These are phyloP conservation scores for Heloderma charlesbogerti DNA, from an alignment of 2,113 vertebrate genomes.

Conservation along the genomic window DNA sequence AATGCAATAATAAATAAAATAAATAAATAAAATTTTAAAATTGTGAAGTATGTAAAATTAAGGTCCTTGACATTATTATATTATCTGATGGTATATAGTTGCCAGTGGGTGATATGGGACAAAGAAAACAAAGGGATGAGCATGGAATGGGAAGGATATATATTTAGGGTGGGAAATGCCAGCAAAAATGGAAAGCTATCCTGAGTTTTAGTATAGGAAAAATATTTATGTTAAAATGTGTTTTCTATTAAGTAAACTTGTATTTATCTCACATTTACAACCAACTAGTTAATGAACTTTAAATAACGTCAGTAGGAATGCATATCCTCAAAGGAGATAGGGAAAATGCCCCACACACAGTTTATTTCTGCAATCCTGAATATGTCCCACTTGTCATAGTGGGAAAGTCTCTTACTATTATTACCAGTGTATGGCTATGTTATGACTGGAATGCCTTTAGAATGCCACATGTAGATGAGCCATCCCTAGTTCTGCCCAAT, in stretches of 20 bases:
- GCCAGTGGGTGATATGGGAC: not conserved
- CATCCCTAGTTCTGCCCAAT: not conserved
- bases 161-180: not conserved
- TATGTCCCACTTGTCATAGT: not conserved
- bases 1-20: too few species aligned
- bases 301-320: not conserved
- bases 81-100: not conserved
- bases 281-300: not conserved
- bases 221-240: not conserved
- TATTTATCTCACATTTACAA: not conserved
- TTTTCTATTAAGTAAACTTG: not conserved
- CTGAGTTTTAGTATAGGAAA: not conserved
- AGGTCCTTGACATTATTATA: not conserved
- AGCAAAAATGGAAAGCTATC: not conserved
- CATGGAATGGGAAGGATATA: not conserved
- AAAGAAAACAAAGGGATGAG: not conserved
- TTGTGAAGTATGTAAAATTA: not conserved
- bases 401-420: not conserved
- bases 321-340: not conserved
- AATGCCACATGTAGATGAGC: not conserved
- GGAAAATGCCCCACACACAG: not conserved
- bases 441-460: not conserved
- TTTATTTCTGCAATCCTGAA: not conserved
- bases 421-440: not conserved
- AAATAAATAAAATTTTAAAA: too few species aligned